Evolutionary conservation across 2,797 vertebrate genomes (phyloP).

Genomic region (Halcyon chelicuti): DNA sequence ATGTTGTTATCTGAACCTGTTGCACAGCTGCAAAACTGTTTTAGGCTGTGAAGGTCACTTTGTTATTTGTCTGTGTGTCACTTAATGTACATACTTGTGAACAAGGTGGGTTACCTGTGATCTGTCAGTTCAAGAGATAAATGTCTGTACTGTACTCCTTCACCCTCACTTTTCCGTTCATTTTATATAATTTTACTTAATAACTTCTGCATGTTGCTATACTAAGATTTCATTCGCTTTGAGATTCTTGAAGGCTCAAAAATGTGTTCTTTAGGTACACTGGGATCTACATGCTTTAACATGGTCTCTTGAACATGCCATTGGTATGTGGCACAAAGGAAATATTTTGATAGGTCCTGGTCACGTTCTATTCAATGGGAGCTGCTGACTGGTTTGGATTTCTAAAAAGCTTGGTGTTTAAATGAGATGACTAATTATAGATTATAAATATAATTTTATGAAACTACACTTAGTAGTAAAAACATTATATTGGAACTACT

Average conservation of each 20-base stretch:
- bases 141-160: background rate
- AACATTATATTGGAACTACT: background rate
- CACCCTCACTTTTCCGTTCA: background rate
- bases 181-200: background rate
- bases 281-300: background rate
- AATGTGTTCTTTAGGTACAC: background rate
- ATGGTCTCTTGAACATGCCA: background rate
- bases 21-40: conserved; percentile 38
- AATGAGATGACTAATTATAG: background rate
- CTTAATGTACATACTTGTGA: background rate
- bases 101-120: background rate
- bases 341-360: background rate
- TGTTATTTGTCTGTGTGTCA: background rate
- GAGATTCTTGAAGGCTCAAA: background rate
- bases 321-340: background rate
- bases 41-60: conserved; percentile 9
- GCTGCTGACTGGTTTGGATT: background rate
- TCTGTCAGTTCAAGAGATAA: background rate
- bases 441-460: background rate
- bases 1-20: background rate
- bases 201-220: background rate
- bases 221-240: background rate
- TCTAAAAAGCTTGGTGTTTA: background rate
- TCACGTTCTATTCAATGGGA: background rate
- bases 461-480: background rate